A percentile compares a stretch with the other conserved stretches of the same genome.
Conservation (phyloP, 2,113 vertebrate genomes). For the Catagonus wagneri region DNA sequence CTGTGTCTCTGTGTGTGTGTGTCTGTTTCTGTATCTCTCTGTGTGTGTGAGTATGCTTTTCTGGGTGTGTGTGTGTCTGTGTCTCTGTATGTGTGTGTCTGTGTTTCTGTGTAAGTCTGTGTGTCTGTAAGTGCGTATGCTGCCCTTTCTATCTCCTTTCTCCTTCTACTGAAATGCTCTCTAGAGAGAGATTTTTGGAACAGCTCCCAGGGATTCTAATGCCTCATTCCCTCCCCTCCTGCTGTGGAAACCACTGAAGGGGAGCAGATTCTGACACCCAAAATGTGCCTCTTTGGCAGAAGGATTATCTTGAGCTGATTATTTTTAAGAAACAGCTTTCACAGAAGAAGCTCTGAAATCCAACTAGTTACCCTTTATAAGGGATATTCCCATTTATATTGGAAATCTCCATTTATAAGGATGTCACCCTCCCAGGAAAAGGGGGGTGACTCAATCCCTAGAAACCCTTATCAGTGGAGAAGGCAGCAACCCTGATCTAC, state of each 20-base stretch:
- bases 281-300: background rate
- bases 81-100: background rate
- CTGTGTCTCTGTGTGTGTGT: fast-evolving
- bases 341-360: background rate
- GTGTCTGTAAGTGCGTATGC: fast-evolving
- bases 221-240: background rate
- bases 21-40: background rate
- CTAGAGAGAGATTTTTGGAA: background rate
- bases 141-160: background rate
- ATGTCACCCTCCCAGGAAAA: background rate
- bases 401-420: background rate
- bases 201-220: background rate
- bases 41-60: background rate
- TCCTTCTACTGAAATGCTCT: background rate
- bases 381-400: background rate
- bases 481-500: background rate
- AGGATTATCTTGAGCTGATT: background rate
- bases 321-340: background rate
- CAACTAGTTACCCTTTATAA: background rate
- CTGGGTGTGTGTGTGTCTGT: background rate
- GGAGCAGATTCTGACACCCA: background rate
- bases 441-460: background rate
- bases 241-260: background rate
- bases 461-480: background rate
- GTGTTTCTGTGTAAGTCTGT: fast-evolving